phyloP scores from a whole-genome alignment of 1,140 invertebrate species.

The Helicoverpa zea region DNA sequence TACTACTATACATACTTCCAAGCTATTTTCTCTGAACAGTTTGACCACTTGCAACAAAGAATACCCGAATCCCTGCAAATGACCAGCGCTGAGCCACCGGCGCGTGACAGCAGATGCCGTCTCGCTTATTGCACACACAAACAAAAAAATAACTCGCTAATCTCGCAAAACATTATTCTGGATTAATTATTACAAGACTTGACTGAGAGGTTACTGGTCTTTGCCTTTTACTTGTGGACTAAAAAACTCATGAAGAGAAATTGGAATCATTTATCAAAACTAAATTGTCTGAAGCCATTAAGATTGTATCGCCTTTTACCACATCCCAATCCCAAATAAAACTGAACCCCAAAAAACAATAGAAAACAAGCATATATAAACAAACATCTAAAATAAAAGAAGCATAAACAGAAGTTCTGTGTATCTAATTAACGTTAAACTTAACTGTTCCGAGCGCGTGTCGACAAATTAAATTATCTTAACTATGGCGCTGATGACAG shows the following conservation, averaged over 20 bases:
- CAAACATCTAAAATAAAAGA: slow-evolving; percentile 15
- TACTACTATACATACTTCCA: neutral
- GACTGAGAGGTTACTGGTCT: neutral
- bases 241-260: neutral
- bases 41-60: slow-evolving; percentile 9
- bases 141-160: slow-evolving; percentile 30
- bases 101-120: slow-evolving; percentile 45
- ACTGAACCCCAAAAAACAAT: neutral
- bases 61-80: slow-evolving; percentile 3
- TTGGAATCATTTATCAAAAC: neutral
- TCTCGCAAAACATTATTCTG: slow-evolving; percentile 32
- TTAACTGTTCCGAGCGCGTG: slow-evolving; percentile 18
- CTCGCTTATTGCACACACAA: slow-evolving; percentile 42
- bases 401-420: slow-evolving; percentile 11
- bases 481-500: slow-evolving; percentile 20
- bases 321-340: neutral
- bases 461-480: slow-evolving; percentile 34
- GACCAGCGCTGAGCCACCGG: slow-evolving; percentile 11
- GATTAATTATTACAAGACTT: slow-evolving; percentile 32
- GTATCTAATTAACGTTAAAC: slow-evolving; percentile 37
- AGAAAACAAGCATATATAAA: neutral
- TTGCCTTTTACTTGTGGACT: slow-evolving; percentile 20
- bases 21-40: neutral
- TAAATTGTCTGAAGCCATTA: no score
- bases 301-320: neutral